Percentiles rank a stretch among this genome's conserved stretches.
Evolutionary conservation across 2,113 vertebrate genomes (phyloP).

Genomic region (Speoplatyrhinus poulsoni): DNA sequence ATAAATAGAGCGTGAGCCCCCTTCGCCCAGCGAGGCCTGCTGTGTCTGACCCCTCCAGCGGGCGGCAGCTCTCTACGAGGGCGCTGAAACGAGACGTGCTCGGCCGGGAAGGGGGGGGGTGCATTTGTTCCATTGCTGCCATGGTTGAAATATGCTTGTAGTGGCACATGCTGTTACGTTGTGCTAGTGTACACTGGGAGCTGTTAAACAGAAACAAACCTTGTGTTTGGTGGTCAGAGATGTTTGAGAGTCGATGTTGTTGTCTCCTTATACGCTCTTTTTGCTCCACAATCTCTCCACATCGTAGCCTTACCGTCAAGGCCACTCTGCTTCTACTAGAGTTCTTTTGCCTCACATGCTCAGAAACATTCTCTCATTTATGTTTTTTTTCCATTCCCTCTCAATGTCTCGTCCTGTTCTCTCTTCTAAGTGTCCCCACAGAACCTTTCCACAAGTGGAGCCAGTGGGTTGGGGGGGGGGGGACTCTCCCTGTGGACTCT

Average conservation of each 20-base stretch:
- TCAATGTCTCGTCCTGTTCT: slow-evolving; percentile 6
- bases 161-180: too few species aligned
- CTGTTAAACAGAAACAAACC: too few species aligned
- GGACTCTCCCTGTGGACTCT: slow-evolving; percentile 49
- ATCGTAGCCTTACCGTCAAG: too few species aligned
- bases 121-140: too few species aligned
- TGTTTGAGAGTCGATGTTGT: too few species aligned
- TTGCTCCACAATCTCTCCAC: neutral
- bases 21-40: slow-evolving; percentile 18
- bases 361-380: neutral
- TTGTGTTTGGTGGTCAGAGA: too few species aligned
- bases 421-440: slow-evolving; percentile 33
- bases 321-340: too few species aligned
- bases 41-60: slow-evolving; percentile 1
- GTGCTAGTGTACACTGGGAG: too few species aligned
- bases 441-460: slow-evolving; percentile 67
- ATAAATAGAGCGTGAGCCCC: slow-evolving; percentile 52
- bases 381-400: slow-evolving; percentile 5
- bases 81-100: too few species aligned
- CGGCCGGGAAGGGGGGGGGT: too few species aligned
- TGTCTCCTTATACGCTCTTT: too few species aligned
- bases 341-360: slow-evolving; percentile 19
- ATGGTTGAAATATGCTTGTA: too few species aligned
- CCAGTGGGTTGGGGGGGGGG: slow-evolving; percentile 45
- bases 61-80: neutral